These are phyloP conservation scores for Gordius sp. DNA, from an alignment of 2,888 invertebrate species.

Conservation along the genomic window DNA sequence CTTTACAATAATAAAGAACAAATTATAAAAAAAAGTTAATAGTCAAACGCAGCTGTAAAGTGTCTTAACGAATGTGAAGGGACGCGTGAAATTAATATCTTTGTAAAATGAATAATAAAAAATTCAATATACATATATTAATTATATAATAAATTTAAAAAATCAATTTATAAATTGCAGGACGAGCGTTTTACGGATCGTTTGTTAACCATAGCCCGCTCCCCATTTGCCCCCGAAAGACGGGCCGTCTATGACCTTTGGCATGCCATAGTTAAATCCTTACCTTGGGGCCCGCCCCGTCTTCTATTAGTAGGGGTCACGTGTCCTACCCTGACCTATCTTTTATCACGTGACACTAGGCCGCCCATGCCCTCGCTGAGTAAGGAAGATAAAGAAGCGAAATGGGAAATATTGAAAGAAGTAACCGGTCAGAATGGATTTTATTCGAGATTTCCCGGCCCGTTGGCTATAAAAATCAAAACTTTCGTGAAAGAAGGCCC, in stretches of 20 bases:
- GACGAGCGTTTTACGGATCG: no score
- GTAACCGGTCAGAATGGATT: not conserved
- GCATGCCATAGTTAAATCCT: not conserved
- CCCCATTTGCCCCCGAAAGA: no score
- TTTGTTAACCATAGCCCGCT: no score
- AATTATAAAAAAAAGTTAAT: no score
- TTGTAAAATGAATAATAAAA: no score
- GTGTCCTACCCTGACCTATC: not conserved
- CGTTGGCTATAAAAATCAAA: constrained; percentile 1
- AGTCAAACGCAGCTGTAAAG: no score
- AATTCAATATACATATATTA: no score
- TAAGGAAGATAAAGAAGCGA: not conserved
- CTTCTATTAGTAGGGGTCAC: not conserved
- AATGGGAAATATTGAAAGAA: not conserved
- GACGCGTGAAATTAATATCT: no score
- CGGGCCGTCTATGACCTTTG: not conserved
- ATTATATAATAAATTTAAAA: no score
- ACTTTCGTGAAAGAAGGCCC: constrained; percentile 6
- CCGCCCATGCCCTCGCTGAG: not conserved
- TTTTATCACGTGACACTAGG: not conserved
- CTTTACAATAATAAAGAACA: no score
- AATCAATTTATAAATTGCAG: no score
- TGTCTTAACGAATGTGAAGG: no score
- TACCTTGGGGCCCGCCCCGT: constrained; percentile 5
- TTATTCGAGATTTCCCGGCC: not conserved